These are phyloP conservation scores for Gnatocerus cornutus DNA, from an alignment of 2,888 invertebrate species.

Conservation along the genomic window DNA sequence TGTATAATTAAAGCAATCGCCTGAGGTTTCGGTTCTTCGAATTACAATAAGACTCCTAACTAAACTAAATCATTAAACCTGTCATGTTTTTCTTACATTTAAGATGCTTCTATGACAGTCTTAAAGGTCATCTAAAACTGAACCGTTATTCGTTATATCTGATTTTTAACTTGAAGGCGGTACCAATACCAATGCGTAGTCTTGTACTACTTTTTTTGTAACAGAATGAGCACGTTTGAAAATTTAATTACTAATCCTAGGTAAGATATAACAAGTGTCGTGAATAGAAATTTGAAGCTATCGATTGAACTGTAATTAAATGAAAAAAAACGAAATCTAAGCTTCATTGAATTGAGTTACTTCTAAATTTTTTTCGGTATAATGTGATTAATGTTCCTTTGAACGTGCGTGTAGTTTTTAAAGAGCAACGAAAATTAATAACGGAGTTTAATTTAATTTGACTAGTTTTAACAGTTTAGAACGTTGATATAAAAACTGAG, in stretches of 20 bases:
- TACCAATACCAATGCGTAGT: background rate
- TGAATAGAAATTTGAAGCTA: background rate
- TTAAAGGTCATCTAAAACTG: background rate
- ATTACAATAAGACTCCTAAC: too few relatives aligned
- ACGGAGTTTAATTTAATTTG: background rate
- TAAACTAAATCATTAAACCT: too few relatives aligned
- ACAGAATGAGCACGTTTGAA: conserved; percentile 15
- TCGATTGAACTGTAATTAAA: conserved; percentile 5
- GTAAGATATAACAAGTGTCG: background rate
- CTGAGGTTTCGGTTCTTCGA: too few relatives aligned
- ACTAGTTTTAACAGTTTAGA: conserved; percentile 2
- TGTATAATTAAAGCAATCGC: too few relatives aligned
- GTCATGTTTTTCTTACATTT: background rate
- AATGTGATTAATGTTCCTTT: conserved; percentile 2
- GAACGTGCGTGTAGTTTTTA: conserved; percentile 1
- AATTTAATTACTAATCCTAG: conserved; percentile 13
- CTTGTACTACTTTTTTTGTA: conserved; percentile 20
- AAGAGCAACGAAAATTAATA: background rate
- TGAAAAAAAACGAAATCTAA: background rate
- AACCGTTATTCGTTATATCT: conserved; percentile 5
- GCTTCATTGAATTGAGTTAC: background rate
- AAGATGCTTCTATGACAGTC: background rate
- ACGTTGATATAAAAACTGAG: background rate
- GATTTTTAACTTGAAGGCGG: conserved; percentile 16
- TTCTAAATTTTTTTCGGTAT: background rate